A percentile compares a stretch with the other conserved stretches of the same genome.
Conservation (phyloP, 2,113 vertebrate genomes). For the Chaenogobius annularis region DNA sequence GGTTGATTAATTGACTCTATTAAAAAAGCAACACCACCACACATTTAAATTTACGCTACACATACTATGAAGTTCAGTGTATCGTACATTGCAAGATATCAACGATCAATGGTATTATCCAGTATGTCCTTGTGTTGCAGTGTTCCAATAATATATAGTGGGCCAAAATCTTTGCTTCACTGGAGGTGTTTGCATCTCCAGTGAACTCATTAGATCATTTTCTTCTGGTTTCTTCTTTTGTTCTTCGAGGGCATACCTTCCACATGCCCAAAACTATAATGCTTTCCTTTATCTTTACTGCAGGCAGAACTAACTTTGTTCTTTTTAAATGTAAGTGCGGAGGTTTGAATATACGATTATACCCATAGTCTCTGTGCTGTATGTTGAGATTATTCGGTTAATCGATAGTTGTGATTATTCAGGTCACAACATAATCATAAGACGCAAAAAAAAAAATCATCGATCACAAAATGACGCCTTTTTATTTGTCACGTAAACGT, state of each 20-base stretch:
- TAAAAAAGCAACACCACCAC: not conserved
- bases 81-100: too few relatives aligned
- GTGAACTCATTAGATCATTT: conserved; percentile 15
- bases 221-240: not conserved
- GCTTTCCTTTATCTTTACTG: conserved; percentile 18
- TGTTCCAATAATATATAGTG: not conserved
- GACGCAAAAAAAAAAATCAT: too few relatives aligned
- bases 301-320: conserved; percentile 4
- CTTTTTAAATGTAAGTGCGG: not conserved
- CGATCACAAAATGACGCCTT: too few relatives aligned
- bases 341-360: not conserved
- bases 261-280: conserved; percentile 24
- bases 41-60: too few relatives aligned
- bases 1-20: not conserved
- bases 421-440: too few relatives aligned
- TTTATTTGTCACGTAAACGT: too few relatives aligned
- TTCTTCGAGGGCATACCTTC: conserved; percentile 24
- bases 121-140: not conserved
- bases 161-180: not conserved
- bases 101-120: not conserved
- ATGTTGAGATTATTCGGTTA: too few relatives aligned
- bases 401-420: too few relatives aligned
- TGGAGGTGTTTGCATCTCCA: conserved; percentile 1
- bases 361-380: not conserved
- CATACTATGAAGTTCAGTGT: too few relatives aligned